Base-by-base conservation (phyloP, 2,888 invertebrate genomes). In the Drepanosiphum platanoidis region DNA sequence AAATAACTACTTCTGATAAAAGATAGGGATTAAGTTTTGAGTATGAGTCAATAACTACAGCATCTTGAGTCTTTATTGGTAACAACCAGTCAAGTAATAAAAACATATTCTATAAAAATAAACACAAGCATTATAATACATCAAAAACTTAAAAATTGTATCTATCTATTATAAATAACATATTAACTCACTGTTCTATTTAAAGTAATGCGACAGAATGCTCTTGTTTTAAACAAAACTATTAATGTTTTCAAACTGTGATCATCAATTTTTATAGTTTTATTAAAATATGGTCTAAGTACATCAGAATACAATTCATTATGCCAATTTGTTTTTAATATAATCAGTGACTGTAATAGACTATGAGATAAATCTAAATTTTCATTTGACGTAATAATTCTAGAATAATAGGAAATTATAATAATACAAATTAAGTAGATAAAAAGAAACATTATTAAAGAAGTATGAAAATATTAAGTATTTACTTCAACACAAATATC, bases 401-500 rank as follows among this genome's bases (percentile, higher is more conserved):
- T 84, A 77, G 42, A 74, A 61, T 9, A 61, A 5, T 18, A 75
- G 18, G n/a, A n/a, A n/a, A n/a, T n/a, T n/a, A n/a, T 22, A 52
- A 36, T 22, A 81, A 34, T 34, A 34, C 70, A 22, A 30, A 30
- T 72, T 39, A 27, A 58, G 9, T 11, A 70, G 3, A 32, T 68
- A 32, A 68, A n/a, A n/a, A n/a, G 22, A 68, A 3, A 8, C 1
- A 36, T 2, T 70, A 13, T 58, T 13, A 36, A 9, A 22, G 30
- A 4, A 70, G 8, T n/a, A n/a, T 32, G 4, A 0, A 72, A 72
- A 32, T 71, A 61, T 46, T 46, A 15, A 71, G n/a, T 75, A 84
- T 70, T 87, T 88, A 91, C 91, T 91, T 89, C 81, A 91, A 87
- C 8, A 90, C 88, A 64, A 89, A 89, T 86, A 90, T 90, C 88